Conservation (phyloP, 1,140 invertebrate species). For the Drosophila serrata region DNA sequence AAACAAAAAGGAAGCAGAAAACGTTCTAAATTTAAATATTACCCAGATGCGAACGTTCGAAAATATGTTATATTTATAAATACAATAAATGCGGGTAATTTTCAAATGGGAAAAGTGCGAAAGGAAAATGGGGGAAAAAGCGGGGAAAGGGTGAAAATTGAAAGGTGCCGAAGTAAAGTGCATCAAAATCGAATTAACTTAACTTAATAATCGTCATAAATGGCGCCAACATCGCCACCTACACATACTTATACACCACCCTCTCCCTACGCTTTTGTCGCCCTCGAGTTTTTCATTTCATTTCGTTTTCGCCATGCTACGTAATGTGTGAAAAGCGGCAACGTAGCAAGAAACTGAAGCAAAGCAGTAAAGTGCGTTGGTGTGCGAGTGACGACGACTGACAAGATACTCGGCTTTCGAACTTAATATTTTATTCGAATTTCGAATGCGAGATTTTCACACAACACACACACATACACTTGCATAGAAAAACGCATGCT, state of each 20-base stretch:
- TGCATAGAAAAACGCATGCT: constrained; percentile 10
- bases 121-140: background rate
- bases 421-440: constrained; percentile 80
- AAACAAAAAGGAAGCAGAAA: constrained; percentile 7
- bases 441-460: constrained; percentile 59
- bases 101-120: background rate
- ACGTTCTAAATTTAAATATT: constrained; percentile 70
- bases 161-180: background rate
- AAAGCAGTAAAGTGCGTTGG: constrained; percentile 48
- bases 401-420: constrained; percentile 62
- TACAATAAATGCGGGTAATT: constrained; percentile 40
- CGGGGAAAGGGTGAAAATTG: background rate
- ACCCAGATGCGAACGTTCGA: constrained; percentile 19
- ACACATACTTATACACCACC: constrained; percentile 1
- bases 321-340: constrained; percentile 71
- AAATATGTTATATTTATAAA: constrained; percentile 63
- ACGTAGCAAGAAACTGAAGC: constrained; percentile 63
- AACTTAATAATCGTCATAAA: constrained; percentile 75
- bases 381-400: constrained; percentile 47
- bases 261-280: background rate
- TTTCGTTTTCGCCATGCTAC: constrained; percentile 73
- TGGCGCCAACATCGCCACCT: constrained; percentile 51
- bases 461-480: background rate
- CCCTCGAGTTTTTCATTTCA: constrained; percentile 51
- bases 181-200: constrained; percentile 58